These are phyloP conservation scores for Hippolais icterina DNA, from an alignment of 2,113 vertebrate genomes.

Conservation along the genomic window DNA sequence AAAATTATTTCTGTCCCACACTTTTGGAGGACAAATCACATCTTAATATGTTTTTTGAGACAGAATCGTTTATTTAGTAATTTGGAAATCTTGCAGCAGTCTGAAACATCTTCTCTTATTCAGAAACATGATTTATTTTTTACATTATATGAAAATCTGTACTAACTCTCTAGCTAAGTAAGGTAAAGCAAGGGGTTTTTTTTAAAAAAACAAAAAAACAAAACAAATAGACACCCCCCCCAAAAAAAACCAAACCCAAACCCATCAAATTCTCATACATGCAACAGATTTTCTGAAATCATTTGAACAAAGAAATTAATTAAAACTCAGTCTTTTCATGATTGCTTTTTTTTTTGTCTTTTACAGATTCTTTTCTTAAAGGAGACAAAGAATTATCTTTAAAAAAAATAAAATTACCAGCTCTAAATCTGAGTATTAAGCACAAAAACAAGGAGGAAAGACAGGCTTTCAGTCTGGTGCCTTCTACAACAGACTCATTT, in stretches of 20 bases:
- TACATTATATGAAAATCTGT: neutral
- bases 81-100: neutral
- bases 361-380: neutral
- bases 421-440: neutral
- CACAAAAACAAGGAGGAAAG: neutral
- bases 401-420: neutral
- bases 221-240: no score
- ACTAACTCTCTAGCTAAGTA: neutral
- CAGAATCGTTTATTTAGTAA: neutral
- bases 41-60: neutral
- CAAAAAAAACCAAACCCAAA: neutral
- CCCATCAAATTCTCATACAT: accelerated
- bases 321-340: neutral
- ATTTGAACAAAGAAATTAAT: neutral
- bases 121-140: neutral
- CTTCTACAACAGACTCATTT: neutral
- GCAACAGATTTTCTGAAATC: neutral
- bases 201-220: accelerated
- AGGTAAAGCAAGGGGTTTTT: neutral
- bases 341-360: neutral
- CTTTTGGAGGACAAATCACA: neutral
- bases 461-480: neutral
- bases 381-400: neutral
- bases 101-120: neutral
- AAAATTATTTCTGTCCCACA: neutral